Evolutionary conservation across 2,797 vertebrate species (phyloP), one percentile per base, ranked within the genome.

Genomic region (Muraenolepis orangiensis): DNA sequence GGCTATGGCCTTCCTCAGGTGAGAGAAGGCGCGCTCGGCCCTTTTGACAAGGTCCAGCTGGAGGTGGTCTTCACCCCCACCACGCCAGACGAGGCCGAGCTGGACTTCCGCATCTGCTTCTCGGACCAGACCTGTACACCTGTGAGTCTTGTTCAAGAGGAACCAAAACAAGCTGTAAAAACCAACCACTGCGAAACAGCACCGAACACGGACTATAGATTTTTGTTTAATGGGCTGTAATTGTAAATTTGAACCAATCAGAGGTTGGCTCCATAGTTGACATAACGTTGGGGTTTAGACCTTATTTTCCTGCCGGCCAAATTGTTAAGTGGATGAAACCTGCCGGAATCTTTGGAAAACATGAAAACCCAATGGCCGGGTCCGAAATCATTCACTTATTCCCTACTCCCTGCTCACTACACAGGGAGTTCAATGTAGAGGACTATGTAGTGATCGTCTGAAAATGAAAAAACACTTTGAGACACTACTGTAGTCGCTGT

Each of bases 61-160:
- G 94, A 95, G 1, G 0, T 98, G 11, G 0, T 94, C 20, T 99
- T 98, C 88, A 92, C 87, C 4, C 96, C 97, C 0, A 81, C 91
- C 3, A 13, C 94, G 76, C 95, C 95, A 10, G 97, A 96, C 79
- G 87, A 89, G 0, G 83, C 85, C 28, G 88, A 67, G 67, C 82
- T 91, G 69, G 88, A 90, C 31, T 94, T 99, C 85, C 81, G 92
- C 82, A 92, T 97, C 46, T 5, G 26, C 0, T 97, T 97, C 89
- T 94, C 93, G 16, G 91, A 95, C 74, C 69, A 80, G 0, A 87
- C 82, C 82, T 94, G 92, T 87, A 90, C 91, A 72, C 84, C 93
- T 4, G 97, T 98, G 91, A 94, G 95, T 74, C 69, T 23, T 10
- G 61, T 14, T 14, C 61, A 64, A 28, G 61, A 20, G 42, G 42